phyloP scores from a whole-genome alignment of 2,888 invertebrate genomes.

The Coecobrya sp. region DNA sequence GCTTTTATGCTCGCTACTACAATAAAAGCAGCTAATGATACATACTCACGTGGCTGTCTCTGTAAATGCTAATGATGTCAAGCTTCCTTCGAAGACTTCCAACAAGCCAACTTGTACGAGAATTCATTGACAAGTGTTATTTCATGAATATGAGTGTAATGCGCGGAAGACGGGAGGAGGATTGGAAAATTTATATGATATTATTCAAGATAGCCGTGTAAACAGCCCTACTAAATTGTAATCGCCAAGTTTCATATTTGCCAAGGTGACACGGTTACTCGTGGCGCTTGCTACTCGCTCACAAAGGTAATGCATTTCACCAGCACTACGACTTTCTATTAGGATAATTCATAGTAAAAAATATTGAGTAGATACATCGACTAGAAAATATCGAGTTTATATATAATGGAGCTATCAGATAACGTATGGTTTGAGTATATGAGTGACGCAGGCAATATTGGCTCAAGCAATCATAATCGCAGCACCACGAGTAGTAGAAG shows the following conservation, averaged over 20 bases:
- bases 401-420: background rate
- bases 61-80: constrained; percentile 34
- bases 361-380: background rate
- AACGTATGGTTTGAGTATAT: background rate
- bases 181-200: background rate
- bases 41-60: background rate
- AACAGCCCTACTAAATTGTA: constrained; percentile 9
- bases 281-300: background rate
- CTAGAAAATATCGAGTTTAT: too few relatives aligned
- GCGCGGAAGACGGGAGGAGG: background rate
- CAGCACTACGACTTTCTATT: background rate
- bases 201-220: background rate
- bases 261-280: constrained; percentile 36
- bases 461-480: constrained; percentile 52
- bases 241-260: constrained; percentile 22
- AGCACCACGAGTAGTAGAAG: background rate
- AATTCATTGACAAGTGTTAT: background rate
- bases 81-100: background rate
- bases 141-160: background rate
- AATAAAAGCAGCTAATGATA: background rate
- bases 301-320: background rate
- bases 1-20: background rate
- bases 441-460: constrained; percentile 29
- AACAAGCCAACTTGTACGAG: background rate
- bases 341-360: constrained; percentile 1